A percentile compares a stretch with the other conserved stretches of the same genome.
Evolutionary conservation across 2,888 invertebrate species (phyloP).

Genomic region (Troides oblongomaculatus): DNA sequence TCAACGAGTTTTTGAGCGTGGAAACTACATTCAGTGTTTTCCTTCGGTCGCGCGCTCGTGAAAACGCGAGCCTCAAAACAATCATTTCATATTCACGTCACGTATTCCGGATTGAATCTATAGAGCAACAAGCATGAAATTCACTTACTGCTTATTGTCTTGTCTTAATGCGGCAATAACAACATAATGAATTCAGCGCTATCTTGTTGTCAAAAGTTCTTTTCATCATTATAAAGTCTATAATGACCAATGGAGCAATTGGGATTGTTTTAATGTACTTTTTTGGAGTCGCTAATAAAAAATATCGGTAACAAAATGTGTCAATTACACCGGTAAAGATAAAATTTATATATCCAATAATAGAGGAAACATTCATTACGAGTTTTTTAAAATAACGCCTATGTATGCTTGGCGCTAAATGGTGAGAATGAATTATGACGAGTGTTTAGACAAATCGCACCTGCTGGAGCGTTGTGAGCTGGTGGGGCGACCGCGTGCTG

Average conservation of each 20-base stretch:
- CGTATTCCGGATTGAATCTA: slow-evolving; percentile 8
- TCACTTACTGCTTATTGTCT: not conserved
- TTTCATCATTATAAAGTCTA: not conserved
- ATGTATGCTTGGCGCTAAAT: not conserved
- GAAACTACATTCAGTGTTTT: slow-evolving; percentile 1
- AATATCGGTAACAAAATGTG: not conserved
- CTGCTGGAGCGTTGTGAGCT: slow-evolving; percentile 90
- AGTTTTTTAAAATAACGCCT: not conserved
- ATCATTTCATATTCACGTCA: slow-evolving; percentile 7
- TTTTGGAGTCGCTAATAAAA: too few relatives aligned
- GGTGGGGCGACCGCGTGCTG: slow-evolving; percentile 84
- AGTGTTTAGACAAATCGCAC: slow-evolving; percentile 54
- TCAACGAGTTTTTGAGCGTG: slow-evolving; percentile 1
- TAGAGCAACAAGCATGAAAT: not conserved
- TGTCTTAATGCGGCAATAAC: not conserved
- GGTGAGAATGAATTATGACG: not conserved
- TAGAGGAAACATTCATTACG: not conserved
- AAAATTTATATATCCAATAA: not conserved
- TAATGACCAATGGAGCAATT: too few relatives aligned
- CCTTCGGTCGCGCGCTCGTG: not conserved
- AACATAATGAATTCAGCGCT: not conserved
- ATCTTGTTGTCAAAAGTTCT: not conserved
- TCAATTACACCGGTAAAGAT: not conserved
- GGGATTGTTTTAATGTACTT: too few relatives aligned
- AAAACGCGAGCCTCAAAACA: not conserved